Evolutionary conservation across 2,888 invertebrate genomes (phyloP).

Genomic region (Sympetrum striolatum): DNA sequence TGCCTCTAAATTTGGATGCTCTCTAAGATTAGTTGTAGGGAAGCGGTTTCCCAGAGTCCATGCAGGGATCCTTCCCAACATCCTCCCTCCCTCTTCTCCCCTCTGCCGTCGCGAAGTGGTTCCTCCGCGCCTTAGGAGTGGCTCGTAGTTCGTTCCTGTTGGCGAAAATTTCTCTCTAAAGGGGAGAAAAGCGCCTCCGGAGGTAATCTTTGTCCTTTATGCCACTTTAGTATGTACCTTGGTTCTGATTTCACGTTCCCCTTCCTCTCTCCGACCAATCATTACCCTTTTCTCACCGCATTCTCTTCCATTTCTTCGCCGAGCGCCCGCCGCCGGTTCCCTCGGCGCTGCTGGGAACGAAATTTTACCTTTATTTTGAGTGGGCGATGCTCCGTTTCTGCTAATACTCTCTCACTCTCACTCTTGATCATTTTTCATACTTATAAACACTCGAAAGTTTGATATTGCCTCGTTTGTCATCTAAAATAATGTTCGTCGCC

Average conservation of each 20-base stretch:
- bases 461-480: too few relatives aligned
- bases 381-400: too few relatives aligned
- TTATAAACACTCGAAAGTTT: too few relatives aligned
- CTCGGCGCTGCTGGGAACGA: too few relatives aligned
- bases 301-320: too few relatives aligned
- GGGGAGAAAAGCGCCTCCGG: background rate
- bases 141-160: background rate
- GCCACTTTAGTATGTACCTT: background rate
- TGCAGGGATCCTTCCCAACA: background rate
- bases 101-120: background rate
- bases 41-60: background rate
- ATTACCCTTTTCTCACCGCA: too few relatives aligned
- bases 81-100: background rate
- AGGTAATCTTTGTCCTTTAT: background rate
- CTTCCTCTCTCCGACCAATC: background rate
- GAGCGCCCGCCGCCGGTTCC: too few relatives aligned
- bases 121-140: background rate
- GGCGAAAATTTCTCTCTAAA: background rate
- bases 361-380: too few relatives aligned
- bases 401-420: too few relatives aligned
- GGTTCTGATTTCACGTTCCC: background rate
- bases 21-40: constrained; percentile 27
- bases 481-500: too few relatives aligned
- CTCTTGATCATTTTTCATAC: too few relatives aligned
- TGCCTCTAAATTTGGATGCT: constrained; percentile 12